Evolutionary conservation across 2,888 invertebrate genomes (phyloP).

Genomic region (Muschampia plurimacula): DNA sequence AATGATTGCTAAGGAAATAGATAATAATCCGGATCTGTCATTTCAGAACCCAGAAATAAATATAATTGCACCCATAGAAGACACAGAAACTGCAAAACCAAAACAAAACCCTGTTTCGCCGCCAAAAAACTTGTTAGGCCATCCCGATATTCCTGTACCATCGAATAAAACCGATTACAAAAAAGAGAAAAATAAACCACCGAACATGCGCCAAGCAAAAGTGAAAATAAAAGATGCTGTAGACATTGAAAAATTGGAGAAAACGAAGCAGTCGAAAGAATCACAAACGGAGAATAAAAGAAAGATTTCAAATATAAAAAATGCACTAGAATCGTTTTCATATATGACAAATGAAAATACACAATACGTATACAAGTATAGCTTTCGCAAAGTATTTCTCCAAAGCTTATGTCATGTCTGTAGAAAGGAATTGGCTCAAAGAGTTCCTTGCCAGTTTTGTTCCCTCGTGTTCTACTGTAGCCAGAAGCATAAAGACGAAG

Average conservation of each 20-base stretch:
- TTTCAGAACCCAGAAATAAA: slow-evolving; percentile 67
- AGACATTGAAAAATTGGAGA: slow-evolving; percentile 56
- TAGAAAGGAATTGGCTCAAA: slow-evolving; percentile 66
- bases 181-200: slow-evolving; percentile 80
- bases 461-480: slow-evolving; percentile 88
- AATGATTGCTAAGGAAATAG: slow-evolving; percentile 68
- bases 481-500: slow-evolving; percentile 85
- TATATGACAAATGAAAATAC: slow-evolving; percentile 83
- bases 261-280: slow-evolving; percentile 60
- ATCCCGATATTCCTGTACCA: slow-evolving; percentile 81
- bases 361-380: slow-evolving; percentile 87
- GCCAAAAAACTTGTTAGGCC: slow-evolving; percentile 86
- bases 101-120: slow-evolving; percentile 66
- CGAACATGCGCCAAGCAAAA: slow-evolving; percentile 69
- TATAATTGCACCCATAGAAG: slow-evolving; percentile 65
- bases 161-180: slow-evolving; percentile 83
- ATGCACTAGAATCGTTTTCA: slow-evolving; percentile 57
- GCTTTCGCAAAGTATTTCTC: slow-evolving; percentile 87
- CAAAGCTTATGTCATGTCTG: slow-evolving; percentile 86
- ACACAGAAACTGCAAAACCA: slow-evolving; percentile 52
- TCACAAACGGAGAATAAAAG: slow-evolving; percentile 65
- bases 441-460: slow-evolving; percentile 80
- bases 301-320: slow-evolving; percentile 54
- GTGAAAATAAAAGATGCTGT: slow-evolving; percentile 76
- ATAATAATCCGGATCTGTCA: slow-evolving; percentile 44